phyloP scores from a whole-genome alignment of 2,113 vertebrate species.

The Poecile atricapillus region DNA sequence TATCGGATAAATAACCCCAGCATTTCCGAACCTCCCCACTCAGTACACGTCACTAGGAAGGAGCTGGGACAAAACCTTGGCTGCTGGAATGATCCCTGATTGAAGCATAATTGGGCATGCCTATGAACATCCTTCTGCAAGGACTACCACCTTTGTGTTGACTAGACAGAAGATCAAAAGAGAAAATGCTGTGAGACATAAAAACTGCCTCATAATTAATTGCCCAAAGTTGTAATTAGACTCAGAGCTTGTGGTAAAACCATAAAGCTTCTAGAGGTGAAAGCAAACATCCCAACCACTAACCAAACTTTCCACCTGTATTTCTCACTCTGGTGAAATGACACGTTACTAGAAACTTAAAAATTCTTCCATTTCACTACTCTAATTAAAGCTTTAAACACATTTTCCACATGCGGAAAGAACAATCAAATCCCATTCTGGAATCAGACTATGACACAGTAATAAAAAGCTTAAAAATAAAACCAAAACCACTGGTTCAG shows the following conservation, averaged over 20 bases:
- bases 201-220: neutral
- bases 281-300: neutral
- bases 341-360: neutral
- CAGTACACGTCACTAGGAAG: fast-evolving
- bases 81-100: neutral
- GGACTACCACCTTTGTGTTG: neutral
- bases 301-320: neutral
- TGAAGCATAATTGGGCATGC: neutral
- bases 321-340: neutral
- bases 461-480: neutral
- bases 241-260: neutral
- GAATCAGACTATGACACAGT: neutral
- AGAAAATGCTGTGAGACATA: neutral
- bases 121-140: neutral
- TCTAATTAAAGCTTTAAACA: neutral
- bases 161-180: neutral
- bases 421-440: neutral
- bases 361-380: neutral
- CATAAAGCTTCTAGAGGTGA: neutral
- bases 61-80: neutral
- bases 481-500: neutral
- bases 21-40: neutral
- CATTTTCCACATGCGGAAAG: neutral
- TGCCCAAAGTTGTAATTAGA: neutral
- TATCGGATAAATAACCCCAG: neutral